Evolutionary conservation across 2,888 invertebrate genomes (phyloP).

Genomic region (Cheilosia soror): DNA sequence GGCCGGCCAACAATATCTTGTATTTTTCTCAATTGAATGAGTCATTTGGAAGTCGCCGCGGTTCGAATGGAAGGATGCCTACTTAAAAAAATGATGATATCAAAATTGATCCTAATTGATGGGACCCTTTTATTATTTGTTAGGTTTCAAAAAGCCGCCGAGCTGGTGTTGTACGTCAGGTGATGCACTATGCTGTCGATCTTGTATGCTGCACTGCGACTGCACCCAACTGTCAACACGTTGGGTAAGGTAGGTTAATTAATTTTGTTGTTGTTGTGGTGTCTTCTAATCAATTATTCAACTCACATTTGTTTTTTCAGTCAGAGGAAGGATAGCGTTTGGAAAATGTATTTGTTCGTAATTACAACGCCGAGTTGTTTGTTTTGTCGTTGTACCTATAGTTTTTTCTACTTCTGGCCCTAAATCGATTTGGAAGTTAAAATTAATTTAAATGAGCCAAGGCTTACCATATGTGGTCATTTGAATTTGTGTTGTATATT

Average conservation of each 20-base stretch:
- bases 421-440: slow-evolving; percentile 50
- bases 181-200: slow-evolving; percentile 25
- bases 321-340: neutral
- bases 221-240: slow-evolving; percentile 71
- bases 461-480: neutral
- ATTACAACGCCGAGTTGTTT: slow-evolving; percentile 56
- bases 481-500: too few species aligned
- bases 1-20: slow-evolving; percentile 1
- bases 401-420: neutral
- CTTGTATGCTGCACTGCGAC: slow-evolving; percentile 35
- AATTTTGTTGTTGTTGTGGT: slow-evolving; percentile 28
- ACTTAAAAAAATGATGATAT: slow-evolving; percentile 66
- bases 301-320: slow-evolving; percentile 49
- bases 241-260: slow-evolving; percentile 56
- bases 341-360: slow-evolving; percentile 5
- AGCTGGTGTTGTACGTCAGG: slow-evolving; percentile 9
- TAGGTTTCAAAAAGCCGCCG: slow-evolving; percentile 46
- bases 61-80: slow-evolving; percentile 20
- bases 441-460: slow-evolving; percentile 29
- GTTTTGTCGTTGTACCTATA: slow-evolving; percentile 14
- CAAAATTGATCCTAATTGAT: slow-evolving; percentile 75
- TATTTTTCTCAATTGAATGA: slow-evolving; percentile 56
- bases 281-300: slow-evolving; percentile 27
- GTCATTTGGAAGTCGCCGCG: slow-evolving; percentile 62
- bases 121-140: slow-evolving; percentile 70